These are phyloP conservation scores for Dyspetes luteomarginatus DNA, from an alignment of 2,888 invertebrate species.

Conservation along the genomic window DNA sequence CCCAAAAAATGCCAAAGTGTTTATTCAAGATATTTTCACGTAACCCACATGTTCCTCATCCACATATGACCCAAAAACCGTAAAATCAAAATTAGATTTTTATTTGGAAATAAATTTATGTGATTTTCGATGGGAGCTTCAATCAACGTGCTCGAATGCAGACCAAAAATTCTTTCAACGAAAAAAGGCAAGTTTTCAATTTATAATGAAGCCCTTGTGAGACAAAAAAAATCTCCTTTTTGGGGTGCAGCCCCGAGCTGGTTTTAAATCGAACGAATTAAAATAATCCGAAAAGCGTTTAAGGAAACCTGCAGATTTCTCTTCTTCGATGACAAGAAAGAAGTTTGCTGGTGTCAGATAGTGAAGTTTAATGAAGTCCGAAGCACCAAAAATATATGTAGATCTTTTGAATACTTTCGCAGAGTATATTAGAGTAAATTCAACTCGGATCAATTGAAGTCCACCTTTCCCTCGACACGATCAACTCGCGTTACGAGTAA, in stretches of 20 bases:
- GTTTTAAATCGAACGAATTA: constrained; percentile 29
- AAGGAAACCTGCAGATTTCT: not conserved
- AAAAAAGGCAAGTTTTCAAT: not conserved
- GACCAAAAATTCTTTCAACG: not conserved
- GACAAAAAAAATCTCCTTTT: not conserved
- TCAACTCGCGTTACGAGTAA: too few species aligned
- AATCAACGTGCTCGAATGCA: not conserved
- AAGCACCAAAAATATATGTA: not conserved
- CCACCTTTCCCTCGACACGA: too few species aligned
- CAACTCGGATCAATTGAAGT: too few species aligned
- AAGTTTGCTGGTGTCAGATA: not conserved
- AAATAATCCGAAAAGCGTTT: constrained; percentile 34
- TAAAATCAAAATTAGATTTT: too few species aligned
- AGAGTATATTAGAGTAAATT: too few species aligned
- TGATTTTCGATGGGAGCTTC: too few species aligned
- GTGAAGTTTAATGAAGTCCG: not conserved
- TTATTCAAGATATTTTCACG: constrained; percentile 1
- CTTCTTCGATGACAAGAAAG: not conserved
- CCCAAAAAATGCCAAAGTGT: not conserved
- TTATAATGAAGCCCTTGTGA: constrained; percentile 20
- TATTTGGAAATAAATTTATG: too few species aligned
- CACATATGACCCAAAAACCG: too few species aligned
- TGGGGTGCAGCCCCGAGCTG: not conserved
- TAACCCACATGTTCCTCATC: constrained; percentile 26
- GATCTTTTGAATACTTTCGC: not conserved